These are phyloP conservation scores for Dynastes tityus DNA, from an alignment of 2,888 invertebrate species.

Conservation along the genomic window DNA sequence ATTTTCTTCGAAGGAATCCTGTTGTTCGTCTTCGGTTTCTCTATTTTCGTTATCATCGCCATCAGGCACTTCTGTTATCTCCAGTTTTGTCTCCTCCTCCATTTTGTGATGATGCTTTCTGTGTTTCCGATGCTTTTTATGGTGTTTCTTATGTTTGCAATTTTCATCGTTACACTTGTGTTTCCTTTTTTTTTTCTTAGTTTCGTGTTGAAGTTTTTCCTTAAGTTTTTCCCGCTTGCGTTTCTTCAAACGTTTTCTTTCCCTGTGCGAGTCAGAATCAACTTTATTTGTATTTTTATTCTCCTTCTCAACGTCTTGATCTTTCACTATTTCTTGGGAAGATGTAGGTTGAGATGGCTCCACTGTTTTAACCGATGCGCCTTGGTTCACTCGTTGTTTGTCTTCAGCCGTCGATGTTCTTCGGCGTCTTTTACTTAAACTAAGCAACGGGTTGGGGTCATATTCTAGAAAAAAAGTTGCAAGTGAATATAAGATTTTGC, in stretches of 20 bases:
- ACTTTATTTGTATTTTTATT: slow-evolving; percentile 64
- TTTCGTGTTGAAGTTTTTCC: slow-evolving; percentile 71
- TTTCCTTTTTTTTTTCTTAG: slow-evolving; percentile 80
- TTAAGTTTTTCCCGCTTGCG: slow-evolving; percentile 78
- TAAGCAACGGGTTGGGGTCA: slow-evolving; percentile 85
- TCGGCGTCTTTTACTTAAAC: slow-evolving; percentile 83
- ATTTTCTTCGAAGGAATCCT: slow-evolving; percentile 53
- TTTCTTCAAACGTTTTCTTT: slow-evolving; percentile 80
- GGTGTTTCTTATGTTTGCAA: slow-evolving; percentile 83
- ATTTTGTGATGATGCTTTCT: slow-evolving; percentile 79
- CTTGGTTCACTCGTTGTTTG: slow-evolving; percentile 35
- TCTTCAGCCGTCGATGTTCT: slow-evolving; percentile 80
- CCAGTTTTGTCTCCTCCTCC: slow-evolving; percentile 51
- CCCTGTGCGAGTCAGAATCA: slow-evolving; percentile 72
- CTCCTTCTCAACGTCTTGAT: slow-evolving; percentile 58
- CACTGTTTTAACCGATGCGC: slow-evolving; percentile 52
- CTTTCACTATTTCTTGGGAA: slow-evolving; percentile 40
- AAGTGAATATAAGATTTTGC: not conserved
- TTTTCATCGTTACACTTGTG: slow-evolving; percentile 81
- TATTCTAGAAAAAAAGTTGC: slow-evolving; percentile 77
- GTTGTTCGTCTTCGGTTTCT: slow-evolving; percentile 56
- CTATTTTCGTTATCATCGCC: slow-evolving; percentile 68
- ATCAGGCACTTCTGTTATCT: slow-evolving; percentile 55
- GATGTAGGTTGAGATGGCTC: slow-evolving; percentile 46
- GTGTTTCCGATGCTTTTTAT: slow-evolving; percentile 85